Evolutionary conservation across 2,888 invertebrate species (phyloP), one percentile per base, ranked within the genome.

Genomic region (Acanthacorydalis orientalis): DNA sequence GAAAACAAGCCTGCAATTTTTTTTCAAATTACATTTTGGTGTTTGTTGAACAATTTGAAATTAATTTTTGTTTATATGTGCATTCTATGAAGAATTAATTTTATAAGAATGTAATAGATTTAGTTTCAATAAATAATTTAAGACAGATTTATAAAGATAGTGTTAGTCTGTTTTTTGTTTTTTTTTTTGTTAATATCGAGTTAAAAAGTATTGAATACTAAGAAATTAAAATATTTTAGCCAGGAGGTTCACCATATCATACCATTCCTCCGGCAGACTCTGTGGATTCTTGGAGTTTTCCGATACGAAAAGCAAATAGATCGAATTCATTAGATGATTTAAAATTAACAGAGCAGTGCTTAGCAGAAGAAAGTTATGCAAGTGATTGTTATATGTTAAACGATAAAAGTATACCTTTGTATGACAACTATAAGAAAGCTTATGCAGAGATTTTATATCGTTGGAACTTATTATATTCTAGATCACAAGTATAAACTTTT

Each of bases 401-500:
- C 56, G n/a, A 70, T 1, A 70, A 70, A 47, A 67, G 68, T 45
- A 64, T 68, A 37, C 69, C 71, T 1, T 66, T 82, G 31, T 90
- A 89, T 59, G 87, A 92, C 61, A 79, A 81, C 52, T 89, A 86
- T 57, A 91, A 91, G 64, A 74, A 81, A 53, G 78, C 79, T 0
- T 96, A 96, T 60, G 90, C 91, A 0, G 90, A 93, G 60, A 78
- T 92, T 31, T 69, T 96, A 41, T 84, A 90, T 58, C 72, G 83
- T 34, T 91, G 90, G 89, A 80, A 83, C 54, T 67, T 90, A 48
- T 68, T 87, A 38, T 81, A 84, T 55, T 80, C 83, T 48, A 73
- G 87, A 54, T 81, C 87, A n/a, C 77, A 70, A 61, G 64, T 67
- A 52, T 47, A 34, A 31, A 12, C 9, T 37, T 42, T 35, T n/a